phyloP scores from a whole-genome alignment of 2,888 invertebrate genomes.

The Drosophila melanosoma region DNA sequence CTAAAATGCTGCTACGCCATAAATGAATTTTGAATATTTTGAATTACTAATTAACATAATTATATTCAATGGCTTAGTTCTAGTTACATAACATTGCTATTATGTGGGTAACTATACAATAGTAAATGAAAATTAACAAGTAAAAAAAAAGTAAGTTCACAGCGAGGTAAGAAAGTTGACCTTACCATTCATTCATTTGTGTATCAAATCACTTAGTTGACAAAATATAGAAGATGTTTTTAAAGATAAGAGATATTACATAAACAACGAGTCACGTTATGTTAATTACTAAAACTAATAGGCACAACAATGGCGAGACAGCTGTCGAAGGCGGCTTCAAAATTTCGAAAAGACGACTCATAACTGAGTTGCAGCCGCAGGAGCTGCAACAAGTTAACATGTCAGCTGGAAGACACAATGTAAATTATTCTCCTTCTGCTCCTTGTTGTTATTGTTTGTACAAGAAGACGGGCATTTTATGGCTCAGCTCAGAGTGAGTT shows the following conservation, averaged over 20 bases:
- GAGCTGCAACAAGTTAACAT: conserved; percentile 19
- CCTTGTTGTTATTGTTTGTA: conserved; percentile 9
- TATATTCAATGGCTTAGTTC: too few relatives aligned
- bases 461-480: conserved; percentile 43
- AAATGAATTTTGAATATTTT: not conserved
- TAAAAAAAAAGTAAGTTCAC: not conserved
- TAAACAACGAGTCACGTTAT: conserved; percentile 12
- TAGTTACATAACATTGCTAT: not conserved
- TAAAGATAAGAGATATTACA: not conserved
- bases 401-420: conserved; percentile 48
- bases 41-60: too few relatives aligned
- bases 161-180: not conserved
- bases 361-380: conserved; percentile 40
- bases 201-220: too few relatives aligned
- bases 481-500: conserved; percentile 47
- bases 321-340: conserved; percentile 37
- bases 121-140: not conserved
- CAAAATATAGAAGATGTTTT: not conserved
- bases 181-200: too few relatives aligned
- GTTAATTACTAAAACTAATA: conserved; percentile 41
- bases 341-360: conserved; percentile 23
- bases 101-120: too few relatives aligned
- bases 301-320: conserved; percentile 34
- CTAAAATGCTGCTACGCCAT: conserved; percentile 13
- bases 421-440: conserved; percentile 24